Base-by-base conservation (phyloP, 2,113 vertebrate species). In the Accipiter cooperii region DNA sequence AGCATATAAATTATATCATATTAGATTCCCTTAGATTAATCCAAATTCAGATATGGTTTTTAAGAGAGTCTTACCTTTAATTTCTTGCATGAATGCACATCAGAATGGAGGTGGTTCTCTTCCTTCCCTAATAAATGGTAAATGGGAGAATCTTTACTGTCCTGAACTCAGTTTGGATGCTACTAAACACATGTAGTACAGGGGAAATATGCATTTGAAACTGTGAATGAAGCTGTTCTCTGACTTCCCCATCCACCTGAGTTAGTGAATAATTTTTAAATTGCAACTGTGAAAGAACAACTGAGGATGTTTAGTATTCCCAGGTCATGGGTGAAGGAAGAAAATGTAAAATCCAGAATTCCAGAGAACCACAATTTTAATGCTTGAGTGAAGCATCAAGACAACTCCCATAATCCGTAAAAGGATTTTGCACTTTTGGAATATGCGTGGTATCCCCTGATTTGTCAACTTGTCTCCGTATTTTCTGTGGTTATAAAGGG, bases 381-480 rank as follows among this genome's bases (percentile, higher is more conserved):
- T 8, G 16, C 21, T 84, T 78, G 13, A 31, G 2, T 73, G 34
- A 92, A 82, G 5, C 4, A n/a, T 33, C 21, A 34, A 42, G 61
- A 38, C 14, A 71, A 15, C 3, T 33, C 13, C 12, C 33, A 17
- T 42, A 71, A 55, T 54, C 11, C 15, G 10, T 7, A 61, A 17
- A 10, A 40, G 5, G 6, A 71, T 71, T 90, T 89, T 61, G 4
- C 5, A 58, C 21, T 82, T 75, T 66, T 82, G 42, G 8, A 52
- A 10, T 20, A 47, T 17, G 19, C 4, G 6, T 70, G 7, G 1
- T 31, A 47, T 38, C 6, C 16, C 17, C 5, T 44, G 63, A 85
- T 31, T 8, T 66, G 8, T 42, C 24, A 21, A 6, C 0, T n/a
- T 58, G 6, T 36, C 5, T 78, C 18, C 5, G 1, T 47, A 26